These are phyloP conservation scores for Lindbergichthys nudifrons DNA, from an alignment of 2,797 vertebrate genomes.

Conservation along the genomic window DNA sequence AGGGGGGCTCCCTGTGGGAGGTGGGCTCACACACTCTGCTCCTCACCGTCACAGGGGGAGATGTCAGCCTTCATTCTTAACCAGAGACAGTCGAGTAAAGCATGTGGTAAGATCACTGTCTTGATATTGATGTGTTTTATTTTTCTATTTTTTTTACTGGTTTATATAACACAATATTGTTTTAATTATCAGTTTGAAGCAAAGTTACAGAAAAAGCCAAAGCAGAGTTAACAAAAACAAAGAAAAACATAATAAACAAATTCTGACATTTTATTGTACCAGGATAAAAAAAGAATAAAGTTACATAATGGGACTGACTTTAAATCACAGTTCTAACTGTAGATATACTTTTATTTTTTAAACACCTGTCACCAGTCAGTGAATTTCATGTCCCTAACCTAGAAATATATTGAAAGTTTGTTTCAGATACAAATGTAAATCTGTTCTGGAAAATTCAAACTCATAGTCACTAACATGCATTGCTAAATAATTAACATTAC, in stretches of 20 bases:
- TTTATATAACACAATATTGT: conserved; percentile 21
- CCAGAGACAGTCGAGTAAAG: conserved; percentile 36
- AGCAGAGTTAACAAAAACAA: conserved; percentile 13
- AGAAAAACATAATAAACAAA: conserved; percentile 4
- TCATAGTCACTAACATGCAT: no score
- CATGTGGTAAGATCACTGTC: conserved; percentile 10
- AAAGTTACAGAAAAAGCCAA: background rate
- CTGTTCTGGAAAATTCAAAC: background rate
- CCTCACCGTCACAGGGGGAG: conserved; percentile 32
- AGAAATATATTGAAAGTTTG: background rate
- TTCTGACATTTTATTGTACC: background rate
- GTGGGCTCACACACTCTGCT: conserved; percentile 47
- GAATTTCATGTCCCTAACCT: background rate
- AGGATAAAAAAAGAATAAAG: background rate
- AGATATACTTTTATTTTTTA: background rate
- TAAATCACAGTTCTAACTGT: background rate
- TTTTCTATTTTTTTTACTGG: background rate
- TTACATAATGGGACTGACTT: background rate
- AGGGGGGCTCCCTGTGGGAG: conserved; percentile 68
- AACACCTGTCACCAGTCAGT: background rate
- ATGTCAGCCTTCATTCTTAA: conserved; percentile 42
- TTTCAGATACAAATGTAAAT: no score
- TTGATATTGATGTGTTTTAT: conserved; percentile 9
- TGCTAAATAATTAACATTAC: background rate
- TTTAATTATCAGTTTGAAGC: conserved; percentile 19